These are phyloP conservation scores for Diabrotica balteata DNA, from an alignment of 2,888 invertebrate species.

Conservation along the genomic window DNA sequence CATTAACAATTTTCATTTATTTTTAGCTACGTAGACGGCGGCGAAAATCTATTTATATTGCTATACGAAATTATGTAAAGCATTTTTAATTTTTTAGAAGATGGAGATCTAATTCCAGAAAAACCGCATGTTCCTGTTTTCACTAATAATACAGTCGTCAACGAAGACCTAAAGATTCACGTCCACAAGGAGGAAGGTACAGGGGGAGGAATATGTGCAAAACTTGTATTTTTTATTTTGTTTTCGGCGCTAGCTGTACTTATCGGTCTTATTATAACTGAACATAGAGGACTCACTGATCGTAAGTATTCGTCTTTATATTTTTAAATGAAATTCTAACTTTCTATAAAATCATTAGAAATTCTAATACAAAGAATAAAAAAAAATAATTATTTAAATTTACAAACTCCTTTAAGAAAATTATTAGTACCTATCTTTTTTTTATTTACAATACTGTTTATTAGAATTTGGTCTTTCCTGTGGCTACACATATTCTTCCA, in stretches of 20 bases:
- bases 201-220: slow-evolving; percentile 85
- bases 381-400: too few species aligned
- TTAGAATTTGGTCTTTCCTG: too few species aligned
- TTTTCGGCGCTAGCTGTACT: slow-evolving; percentile 75
- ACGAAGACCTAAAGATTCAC: slow-evolving; percentile 78
- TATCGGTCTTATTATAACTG: slow-evolving; percentile 79
- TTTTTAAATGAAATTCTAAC: too few species aligned
- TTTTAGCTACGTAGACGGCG: slow-evolving; percentile 41
- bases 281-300: slow-evolving; percentile 80
- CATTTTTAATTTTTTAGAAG: slow-evolving; percentile 43
- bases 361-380: too few species aligned
- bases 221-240: slow-evolving; percentile 80
- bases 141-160: slow-evolving; percentile 35
- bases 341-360: too few species aligned
- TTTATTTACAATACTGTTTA: too few species aligned
- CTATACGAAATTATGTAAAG: slow-evolving; percentile 26
- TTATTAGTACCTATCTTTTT: too few species aligned
- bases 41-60: slow-evolving; percentile 44
- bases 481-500: too few species aligned
- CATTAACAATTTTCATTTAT: slow-evolving; percentile 38
- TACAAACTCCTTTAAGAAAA: too few species aligned
- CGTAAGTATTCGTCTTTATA: slow-evolving; percentile 64
- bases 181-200: slow-evolving; percentile 78
- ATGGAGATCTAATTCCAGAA: slow-evolving; percentile 42
- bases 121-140: slow-evolving; percentile 48